Evolutionary conservation across 1,140 invertebrate genomes (phyloP), one percentile per base, ranked within the genome.

Genomic region (Drosophila sechellia): DNA sequence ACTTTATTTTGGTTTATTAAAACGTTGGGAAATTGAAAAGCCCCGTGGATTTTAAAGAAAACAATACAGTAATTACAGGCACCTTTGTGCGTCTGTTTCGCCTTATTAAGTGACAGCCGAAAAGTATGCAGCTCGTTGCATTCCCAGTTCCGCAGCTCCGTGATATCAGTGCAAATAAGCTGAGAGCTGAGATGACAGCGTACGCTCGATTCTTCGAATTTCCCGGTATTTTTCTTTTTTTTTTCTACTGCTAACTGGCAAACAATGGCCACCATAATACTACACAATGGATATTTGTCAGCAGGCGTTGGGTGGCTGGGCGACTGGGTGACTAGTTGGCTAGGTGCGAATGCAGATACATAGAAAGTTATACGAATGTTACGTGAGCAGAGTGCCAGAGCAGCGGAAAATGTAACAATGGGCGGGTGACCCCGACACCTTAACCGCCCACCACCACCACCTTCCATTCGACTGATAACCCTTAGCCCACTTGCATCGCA

Each of bases 301-400:
- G 27, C 31, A 37, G 20, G 27, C 1, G 8, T 10, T 31, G 17
- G 42, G 2, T 5, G n/a, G 40, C n/a, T 8, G 15, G 8, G 6
- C 0, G 10, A 27, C 27, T 27, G 17, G 15, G 42, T 15, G 6
- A n/a, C n/a, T 42, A 42, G n/a, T 22, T 20, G 4, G 25, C 27
- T 64, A 50, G 48, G 77, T 58, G 59, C 42, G 31, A 54, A 68
- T 46, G 42, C 55, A 66, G 66, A 61, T 76, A 58, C 77, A 68
- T 64, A 68, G 74, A 68, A 68, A 79, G 45, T 74, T 75, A 75
- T 74, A 50, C 60, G 66, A 60, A 66, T 52, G 81, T 42, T 85
- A 74, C 81, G 81, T 85, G 81, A 72, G 77, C 56, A 31, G 68
- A 80, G 79, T 85, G 61, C 55, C 48, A 63, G 64, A 65, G 39